Conservation (phyloP, 2,113 vertebrate species). For the Otocyon megalotis region DNA sequence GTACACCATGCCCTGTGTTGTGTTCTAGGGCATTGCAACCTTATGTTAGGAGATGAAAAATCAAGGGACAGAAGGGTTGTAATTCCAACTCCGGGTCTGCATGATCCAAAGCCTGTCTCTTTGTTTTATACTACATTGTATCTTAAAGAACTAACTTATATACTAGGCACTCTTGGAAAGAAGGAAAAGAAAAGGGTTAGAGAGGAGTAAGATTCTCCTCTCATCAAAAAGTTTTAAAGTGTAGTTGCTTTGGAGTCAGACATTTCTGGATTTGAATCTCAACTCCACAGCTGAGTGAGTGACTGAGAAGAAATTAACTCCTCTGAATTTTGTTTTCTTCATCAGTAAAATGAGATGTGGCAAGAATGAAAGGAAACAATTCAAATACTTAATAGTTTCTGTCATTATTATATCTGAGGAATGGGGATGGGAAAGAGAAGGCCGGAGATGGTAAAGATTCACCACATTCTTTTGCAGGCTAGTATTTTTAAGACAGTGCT, state of each 20-base stretch:
- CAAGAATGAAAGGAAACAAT: neutral
- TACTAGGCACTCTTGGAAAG: constrained; percentile 11
- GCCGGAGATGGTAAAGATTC: neutral
- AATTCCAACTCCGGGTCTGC: too few relatives aligned
- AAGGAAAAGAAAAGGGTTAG: neutral
- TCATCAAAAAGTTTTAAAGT: neutral
- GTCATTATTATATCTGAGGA: neutral
- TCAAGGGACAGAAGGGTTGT: neutral
- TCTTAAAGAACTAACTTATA: constrained; percentile 18
- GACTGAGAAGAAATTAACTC: neutral
- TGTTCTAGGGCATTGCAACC: neutral
- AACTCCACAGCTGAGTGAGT: neutral
- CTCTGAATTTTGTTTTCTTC: neutral
- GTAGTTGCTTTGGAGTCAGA: neutral
- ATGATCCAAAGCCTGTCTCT: neutral
- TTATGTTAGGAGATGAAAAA: neutral
- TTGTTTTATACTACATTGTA: neutral
- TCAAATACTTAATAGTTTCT: neutral
- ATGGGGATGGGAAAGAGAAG: neutral
- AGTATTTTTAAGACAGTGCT: neutral
- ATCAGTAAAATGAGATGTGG: neutral
- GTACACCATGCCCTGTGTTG: neutral
- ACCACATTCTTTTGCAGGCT: neutral
- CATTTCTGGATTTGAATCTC: neutral
- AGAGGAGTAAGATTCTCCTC: neutral